Conservation (phyloP, 2,797 vertebrate species). For the Gadopsis marmoratus region DNA sequence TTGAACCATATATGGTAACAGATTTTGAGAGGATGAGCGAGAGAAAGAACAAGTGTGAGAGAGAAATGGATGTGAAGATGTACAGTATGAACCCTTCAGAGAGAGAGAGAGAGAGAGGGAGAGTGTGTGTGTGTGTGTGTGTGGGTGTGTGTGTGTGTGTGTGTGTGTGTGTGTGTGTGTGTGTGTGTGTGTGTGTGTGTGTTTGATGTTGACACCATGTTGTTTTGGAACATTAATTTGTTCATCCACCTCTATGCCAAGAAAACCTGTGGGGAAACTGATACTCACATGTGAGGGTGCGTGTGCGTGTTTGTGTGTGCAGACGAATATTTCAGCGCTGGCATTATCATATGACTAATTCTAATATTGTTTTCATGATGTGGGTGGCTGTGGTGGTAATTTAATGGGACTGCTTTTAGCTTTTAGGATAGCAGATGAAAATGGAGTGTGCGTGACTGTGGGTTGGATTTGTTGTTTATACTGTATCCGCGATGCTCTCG, state of each 20-base stretch:
- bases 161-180: constrained; percentile 31
- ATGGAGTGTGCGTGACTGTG: constrained; percentile 27
- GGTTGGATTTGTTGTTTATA: constrained; percentile 39
- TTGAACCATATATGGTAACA: constrained; percentile 79
- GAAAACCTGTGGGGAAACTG: constrained; percentile 29
- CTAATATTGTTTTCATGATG: constrained; percentile 54
- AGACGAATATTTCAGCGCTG: constrained; percentile 23
- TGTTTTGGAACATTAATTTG: constrained; percentile 36
- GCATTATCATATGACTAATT: constrained; percentile 54
- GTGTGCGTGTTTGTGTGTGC: constrained; percentile 1
- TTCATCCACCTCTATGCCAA: constrained; percentile 12
- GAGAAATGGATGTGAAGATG: constrained; percentile 73
- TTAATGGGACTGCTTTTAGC: constrained; percentile 57
- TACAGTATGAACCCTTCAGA: constrained; percentile 66
- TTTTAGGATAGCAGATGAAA: constrained; percentile 45
- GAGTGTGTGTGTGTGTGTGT: constrained; percentile 17
- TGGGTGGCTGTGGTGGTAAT: constrained; percentile 50
- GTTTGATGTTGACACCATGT: constrained; percentile 8
- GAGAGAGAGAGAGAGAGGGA: constrained; percentile 9
- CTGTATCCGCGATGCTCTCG: neutral
- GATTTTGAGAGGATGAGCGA: constrained; percentile 74
- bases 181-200: constrained; percentile 14
- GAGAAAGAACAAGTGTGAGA: constrained; percentile 61
- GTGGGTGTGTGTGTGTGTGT: constrained; percentile 26
- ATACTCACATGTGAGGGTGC: constrained; percentile 25